Evolutionary conservation across 1,140 invertebrate species (phyloP).

Genomic region (Diploscapter pachys): DNA sequence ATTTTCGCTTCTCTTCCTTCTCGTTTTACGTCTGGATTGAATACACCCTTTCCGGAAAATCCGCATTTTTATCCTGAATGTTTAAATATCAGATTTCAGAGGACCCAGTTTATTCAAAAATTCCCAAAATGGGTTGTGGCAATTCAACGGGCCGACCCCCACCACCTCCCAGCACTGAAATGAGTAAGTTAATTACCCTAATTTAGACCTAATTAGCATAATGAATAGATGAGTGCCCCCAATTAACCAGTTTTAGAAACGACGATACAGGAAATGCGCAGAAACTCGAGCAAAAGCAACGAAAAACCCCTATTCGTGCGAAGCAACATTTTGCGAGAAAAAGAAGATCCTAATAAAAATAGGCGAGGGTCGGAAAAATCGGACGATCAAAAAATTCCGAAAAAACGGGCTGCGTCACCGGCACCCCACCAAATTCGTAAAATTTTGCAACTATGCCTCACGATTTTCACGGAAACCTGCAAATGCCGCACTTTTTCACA

Average conservation of each 20-base stretch:
- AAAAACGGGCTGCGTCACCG: no score
- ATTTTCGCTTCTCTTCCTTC: no score
- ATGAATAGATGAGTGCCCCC: neutral
- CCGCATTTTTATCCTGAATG: neutral
- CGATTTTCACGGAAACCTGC: no score
- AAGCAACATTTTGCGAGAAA: constrained; percentile 4
- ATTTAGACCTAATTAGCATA: neutral
- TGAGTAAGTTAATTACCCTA: constrained; percentile 17
- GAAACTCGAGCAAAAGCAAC: neutral
- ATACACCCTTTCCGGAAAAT: neutral
- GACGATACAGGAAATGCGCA: neutral
- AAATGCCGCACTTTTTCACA: no score
- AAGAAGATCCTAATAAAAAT: neutral
- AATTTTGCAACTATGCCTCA: no score
- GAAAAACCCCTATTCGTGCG: constrained; percentile 2
- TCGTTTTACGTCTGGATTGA: no score
- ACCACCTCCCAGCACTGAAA: constrained; percentile 23
- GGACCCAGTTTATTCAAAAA: neutral
- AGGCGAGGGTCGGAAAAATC: no score
- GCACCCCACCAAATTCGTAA: no score
- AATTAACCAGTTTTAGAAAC: neutral
- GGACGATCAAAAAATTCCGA: no score
- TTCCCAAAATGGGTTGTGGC: constrained; percentile 31
- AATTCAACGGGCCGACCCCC: constrained; percentile 27
- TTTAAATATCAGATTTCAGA: neutral